These are phyloP conservation scores for Ceriagrion tenellum DNA, from an alignment of 2,888 invertebrate genomes.

Conservation along the genomic window DNA sequence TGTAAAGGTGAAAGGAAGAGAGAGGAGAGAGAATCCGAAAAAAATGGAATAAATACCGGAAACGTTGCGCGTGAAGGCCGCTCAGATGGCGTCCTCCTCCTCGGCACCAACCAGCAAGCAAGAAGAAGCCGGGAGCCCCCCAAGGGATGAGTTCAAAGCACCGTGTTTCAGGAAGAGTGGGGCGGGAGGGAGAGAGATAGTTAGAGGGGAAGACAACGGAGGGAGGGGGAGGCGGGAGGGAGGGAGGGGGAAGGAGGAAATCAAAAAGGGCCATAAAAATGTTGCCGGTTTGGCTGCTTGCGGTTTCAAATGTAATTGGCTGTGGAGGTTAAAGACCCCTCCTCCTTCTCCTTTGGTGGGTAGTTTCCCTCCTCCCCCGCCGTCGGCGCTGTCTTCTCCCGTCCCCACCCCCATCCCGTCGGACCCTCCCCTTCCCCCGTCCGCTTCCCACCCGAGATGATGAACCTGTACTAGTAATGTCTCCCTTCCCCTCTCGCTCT, in stretches of 20 bases:
- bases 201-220: neutral
- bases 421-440: neutral
- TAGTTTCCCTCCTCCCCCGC: constrained; percentile 26
- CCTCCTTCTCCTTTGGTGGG: neutral
- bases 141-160: constrained; percentile 46
- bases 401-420: neutral
- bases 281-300: constrained; percentile 66
- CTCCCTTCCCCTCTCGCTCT: neutral
- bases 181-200: constrained; percentile 1
- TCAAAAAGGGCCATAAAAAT: constrained; percentile 65
- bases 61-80: constrained; percentile 51
- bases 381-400: neutral
- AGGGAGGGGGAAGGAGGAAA: neutral
- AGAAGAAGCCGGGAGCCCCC: neutral
- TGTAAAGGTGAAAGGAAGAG: neutral
- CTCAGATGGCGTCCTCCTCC: constrained; percentile 47
- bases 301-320: constrained; percentile 65
- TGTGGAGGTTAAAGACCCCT: constrained; percentile 50
- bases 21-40: neutral
- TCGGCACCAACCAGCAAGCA: neutral
- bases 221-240: neutral
- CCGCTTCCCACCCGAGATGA: neutral
- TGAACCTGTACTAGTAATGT: neutral
- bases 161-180: neutral
- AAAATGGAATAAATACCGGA: constrained; percentile 18